phyloP scores from a whole-genome alignment of 53 echinoderm and acorn worm species.

The Patiria pectinifera region DNA sequence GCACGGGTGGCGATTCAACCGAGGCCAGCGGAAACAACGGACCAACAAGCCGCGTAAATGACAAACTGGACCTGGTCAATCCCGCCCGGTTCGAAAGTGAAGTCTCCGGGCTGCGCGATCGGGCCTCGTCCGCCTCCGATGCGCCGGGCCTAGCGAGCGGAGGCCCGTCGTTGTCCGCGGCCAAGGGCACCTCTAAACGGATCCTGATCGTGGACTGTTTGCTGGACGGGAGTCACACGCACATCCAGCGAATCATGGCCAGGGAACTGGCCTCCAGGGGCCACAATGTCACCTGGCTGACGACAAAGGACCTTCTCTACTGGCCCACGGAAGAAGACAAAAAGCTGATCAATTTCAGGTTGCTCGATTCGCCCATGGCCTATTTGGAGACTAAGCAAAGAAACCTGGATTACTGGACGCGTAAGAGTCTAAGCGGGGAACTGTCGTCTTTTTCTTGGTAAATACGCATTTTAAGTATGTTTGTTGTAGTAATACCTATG shows the following conservation, averaged over 20 bases:
- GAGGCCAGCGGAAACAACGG: background rate
- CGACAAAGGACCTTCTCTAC: conserved; percentile 42
- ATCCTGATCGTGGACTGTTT: conserved; percentile 45
- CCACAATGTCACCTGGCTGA: conserved; percentile 72
- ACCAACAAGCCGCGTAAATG: no score
- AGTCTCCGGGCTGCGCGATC: background rate
- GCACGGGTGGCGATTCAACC: background rate
- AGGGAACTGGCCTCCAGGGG: conserved; percentile 56
- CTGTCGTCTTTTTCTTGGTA: conserved; percentile 47
- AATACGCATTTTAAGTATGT: background rate
- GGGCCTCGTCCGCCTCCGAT: background rate
- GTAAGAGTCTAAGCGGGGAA: conserved; percentile 28
- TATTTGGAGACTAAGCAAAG: background rate
- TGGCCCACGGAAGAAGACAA: conserved; percentile 42
- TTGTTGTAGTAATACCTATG: background rate
- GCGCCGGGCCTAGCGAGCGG: background rate
- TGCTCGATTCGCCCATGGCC: background rate
- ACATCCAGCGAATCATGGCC: conserved; percentile 51
- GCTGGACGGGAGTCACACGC: conserved; percentile 57
- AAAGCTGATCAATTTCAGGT: conserved; percentile 16
- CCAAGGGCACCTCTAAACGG: background rate
- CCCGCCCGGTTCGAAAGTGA: conserved; percentile 7
- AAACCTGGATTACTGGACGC: conserved; percentile 16
- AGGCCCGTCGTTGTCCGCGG: no score
- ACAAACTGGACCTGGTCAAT: background rate